These are phyloP conservation scores for Rhinopomastus cyanomelas DNA, from an alignment of 2,113 vertebrate genomes.

Conservation along the genomic window DNA sequence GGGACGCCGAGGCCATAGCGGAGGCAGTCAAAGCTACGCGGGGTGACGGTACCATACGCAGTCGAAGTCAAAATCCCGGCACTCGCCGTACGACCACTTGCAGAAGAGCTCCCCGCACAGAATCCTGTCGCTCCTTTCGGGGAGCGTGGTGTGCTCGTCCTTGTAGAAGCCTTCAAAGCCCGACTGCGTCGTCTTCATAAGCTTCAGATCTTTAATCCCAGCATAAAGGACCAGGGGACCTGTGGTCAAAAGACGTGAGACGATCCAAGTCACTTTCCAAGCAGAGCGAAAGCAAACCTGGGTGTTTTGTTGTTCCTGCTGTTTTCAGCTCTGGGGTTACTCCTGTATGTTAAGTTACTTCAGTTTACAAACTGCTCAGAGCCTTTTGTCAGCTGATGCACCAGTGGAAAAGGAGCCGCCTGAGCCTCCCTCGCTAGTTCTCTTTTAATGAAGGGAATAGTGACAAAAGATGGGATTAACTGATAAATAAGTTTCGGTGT, in stretches of 20 bases:
- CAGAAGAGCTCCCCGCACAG: slow-evolving; percentile 88
- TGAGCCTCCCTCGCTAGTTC: neutral
- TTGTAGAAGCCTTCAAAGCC: slow-evolving; percentile 90
- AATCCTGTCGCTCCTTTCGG: slow-evolving; percentile 86
- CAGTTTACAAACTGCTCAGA: too few relatives aligned
- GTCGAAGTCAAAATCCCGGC: slow-evolving; percentile 76
- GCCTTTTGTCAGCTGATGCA: too few relatives aligned
- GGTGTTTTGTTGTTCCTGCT: too few relatives aligned
- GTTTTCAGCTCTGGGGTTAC: too few relatives aligned
- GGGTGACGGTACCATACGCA: slow-evolving; percentile 77
- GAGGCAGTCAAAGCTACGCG: neutral
- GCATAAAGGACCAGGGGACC: slow-evolving; percentile 83
- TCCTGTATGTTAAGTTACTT: too few relatives aligned
- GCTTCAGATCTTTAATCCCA: slow-evolving; percentile 88
- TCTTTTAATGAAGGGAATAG: neutral
- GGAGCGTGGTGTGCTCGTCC: slow-evolving; percentile 89
- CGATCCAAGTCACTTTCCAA: neutral
- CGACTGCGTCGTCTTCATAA: slow-evolving; percentile 95
- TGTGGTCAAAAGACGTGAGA: slow-evolving; percentile 43
- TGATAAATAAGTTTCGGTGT: slow-evolving; percentile 45
- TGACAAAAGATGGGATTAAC: slow-evolving; percentile 43
- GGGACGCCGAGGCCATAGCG: neutral
- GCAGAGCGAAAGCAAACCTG: neutral
- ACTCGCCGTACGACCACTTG: slow-evolving; percentile 86
- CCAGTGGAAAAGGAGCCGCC: too few relatives aligned